Base-by-base conservation (phyloP, 2,888 invertebrate species). In the Tridacna crocea region DNA sequence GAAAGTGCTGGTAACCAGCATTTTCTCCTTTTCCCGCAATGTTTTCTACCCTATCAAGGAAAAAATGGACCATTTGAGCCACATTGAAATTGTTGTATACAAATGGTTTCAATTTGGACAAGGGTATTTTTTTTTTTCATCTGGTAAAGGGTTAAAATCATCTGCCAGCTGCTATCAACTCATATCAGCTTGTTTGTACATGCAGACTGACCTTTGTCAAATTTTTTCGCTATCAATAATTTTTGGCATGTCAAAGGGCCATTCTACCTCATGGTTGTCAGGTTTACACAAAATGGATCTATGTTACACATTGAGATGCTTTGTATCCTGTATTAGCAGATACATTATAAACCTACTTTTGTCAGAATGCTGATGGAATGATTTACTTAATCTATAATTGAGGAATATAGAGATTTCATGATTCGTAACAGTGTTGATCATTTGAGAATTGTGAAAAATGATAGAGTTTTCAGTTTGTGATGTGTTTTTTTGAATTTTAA, bases 401-500 rank as follows among this genome's bases (percentile, higher is more conserved):
- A 3, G 55, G 3, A 55, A 55, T 19, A 10, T 55, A 17, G 10
- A 2, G 17, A 19, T 55, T 19, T 19, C n/a, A 17, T 55, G n/a
- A 19, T n/a, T 19, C 10, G n/a, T 55, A 55, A 10, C n/a, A n/a
- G n/a, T 17, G 55, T 55, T 55, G n/a, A 10, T 55, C 36, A n/a
- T 55, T 55, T 17, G n/a, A 55, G 19, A 55, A 55, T 55, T 55
- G 55, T 55, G n/a, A 10, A 55, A 19, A n/a, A 66, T 15, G 19
- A 36, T 36, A 66, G 12, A 19, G 61, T 61, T 61, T 24, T 61
- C 61, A 61, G 13, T n/a, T 22, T 61, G 66, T 51, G 17, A 51
- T 70, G 70, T 70, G 48, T 70, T 46, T 70, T 26, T 70, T 70
- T 51, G 70, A 70, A 47, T 70, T 70, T 70, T 70, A 70, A 70